phyloP scores from a whole-genome alignment of 2,797 vertebrate genomes.

The Gallirallus australis region DNA sequence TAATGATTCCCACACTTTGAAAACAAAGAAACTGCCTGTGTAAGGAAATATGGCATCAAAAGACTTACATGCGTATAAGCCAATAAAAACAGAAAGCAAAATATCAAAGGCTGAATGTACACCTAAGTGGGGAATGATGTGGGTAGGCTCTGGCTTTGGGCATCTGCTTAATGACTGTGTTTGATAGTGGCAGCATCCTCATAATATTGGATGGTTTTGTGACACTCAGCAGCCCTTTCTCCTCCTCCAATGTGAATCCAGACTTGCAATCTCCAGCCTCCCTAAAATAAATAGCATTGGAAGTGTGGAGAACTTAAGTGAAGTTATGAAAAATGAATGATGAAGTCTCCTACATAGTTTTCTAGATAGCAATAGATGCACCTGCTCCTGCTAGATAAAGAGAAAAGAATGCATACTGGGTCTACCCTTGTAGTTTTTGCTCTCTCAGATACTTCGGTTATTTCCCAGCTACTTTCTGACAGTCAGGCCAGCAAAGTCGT shows the following conservation, averaged over 20 bases:
- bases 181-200: not conserved
- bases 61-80: not conserved
- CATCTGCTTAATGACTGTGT: not conserved
- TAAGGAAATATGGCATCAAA: conserved; percentile 48
- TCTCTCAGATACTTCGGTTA: not conserved
- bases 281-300: not conserved
- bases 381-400: not conserved
- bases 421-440: not conserved
- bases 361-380: too few species aligned
- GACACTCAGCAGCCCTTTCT: not conserved
- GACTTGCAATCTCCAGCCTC: not conserved
- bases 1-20: conserved; percentile 54
- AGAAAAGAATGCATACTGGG: not conserved
- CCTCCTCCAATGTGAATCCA: not conserved
- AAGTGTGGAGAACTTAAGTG: not conserved
- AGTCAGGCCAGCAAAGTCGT: not conserved
- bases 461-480: not conserved
- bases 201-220: not conserved
- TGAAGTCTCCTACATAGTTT: not conserved
- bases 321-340: not conserved
- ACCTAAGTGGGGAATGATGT: not conserved
- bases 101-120: not conserved
- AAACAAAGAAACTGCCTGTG: conserved; percentile 52
- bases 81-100: not conserved
- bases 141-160: not conserved